Evolutionary conservation across 1,140 invertebrate genomes (phyloP).

Genomic region (Melanaphis sacchari): DNA sequence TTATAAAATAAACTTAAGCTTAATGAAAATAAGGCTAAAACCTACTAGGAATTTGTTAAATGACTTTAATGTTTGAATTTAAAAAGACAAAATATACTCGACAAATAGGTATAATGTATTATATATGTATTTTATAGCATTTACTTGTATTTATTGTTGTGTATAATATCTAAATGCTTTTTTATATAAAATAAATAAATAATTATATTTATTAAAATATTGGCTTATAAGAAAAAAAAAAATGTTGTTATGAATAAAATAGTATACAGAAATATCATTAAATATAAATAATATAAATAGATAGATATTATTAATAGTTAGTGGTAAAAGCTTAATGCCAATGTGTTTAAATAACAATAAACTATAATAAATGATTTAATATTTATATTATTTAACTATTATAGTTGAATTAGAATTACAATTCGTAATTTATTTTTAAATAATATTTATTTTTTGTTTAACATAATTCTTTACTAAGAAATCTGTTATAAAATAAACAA

Average conservation of each 20-base stretch:
- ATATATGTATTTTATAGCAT: not conserved
- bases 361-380: too few relatives aligned
- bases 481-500: too few relatives aligned
- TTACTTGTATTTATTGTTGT: not conserved
- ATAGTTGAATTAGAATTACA: too few relatives aligned
- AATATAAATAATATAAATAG: not conserved
- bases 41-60: not conserved
- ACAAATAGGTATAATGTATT: too few relatives aligned
- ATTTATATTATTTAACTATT: too few relatives aligned
- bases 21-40: not conserved
- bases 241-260: not conserved
- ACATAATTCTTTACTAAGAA: too few relatives aligned
- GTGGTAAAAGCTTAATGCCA: too few relatives aligned
- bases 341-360: too few relatives aligned
- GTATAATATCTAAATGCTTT: not conserved
- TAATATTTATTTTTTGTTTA: too few relatives aligned
- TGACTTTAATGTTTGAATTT: not conserved
- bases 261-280: not conserved
- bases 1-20: not conserved
- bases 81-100: not conserved
- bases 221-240: not conserved
- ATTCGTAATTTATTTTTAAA: too few relatives aligned
- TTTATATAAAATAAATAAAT: not conserved
- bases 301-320: too few relatives aligned
- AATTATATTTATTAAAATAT: not conserved